These are phyloP conservation scores for Spea hammondii DNA, from an alignment of 2,797 vertebrate species.

Conservation along the genomic window DNA sequence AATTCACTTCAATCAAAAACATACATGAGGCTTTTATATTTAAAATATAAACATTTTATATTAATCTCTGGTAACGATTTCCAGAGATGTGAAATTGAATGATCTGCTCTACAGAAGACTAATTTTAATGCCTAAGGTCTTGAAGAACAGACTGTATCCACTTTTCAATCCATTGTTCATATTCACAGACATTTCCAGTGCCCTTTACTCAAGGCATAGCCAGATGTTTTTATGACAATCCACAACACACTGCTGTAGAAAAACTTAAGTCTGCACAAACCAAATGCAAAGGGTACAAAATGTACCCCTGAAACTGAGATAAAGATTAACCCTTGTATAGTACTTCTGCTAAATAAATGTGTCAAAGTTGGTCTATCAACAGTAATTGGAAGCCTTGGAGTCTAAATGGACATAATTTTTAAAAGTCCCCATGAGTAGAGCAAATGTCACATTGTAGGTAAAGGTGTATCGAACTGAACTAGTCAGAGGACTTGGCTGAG, in stretches of 20 bases:
- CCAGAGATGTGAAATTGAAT: conserved; percentile 32
- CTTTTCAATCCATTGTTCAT: not conserved
- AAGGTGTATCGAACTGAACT: too few relatives aligned
- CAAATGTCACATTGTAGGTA: too few relatives aligned
- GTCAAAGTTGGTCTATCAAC: too few relatives aligned
- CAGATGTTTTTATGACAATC: not conserved
- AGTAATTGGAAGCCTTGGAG: too few relatives aligned
- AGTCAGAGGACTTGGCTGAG: too few relatives aligned
- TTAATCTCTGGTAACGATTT: conserved; percentile 23
- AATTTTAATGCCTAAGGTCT: not conserved
- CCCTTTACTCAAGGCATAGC: not conserved
- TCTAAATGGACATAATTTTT: too few relatives aligned
- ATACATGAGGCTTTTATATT: conserved; percentile 23
- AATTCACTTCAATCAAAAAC: conserved; percentile 22
- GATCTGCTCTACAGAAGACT: conserved; percentile 14
- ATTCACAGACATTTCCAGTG: not conserved
- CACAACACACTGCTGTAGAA: not conserved
- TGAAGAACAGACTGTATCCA: conserved; percentile 1
- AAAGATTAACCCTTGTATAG: too few relatives aligned
- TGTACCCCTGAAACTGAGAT: too few relatives aligned
- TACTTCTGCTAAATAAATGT: too few relatives aligned
- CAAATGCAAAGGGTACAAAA: not conserved
- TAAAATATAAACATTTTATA: conserved; percentile 17
- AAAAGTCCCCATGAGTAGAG: too few relatives aligned
- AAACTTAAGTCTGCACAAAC: not conserved